phyloP scores from a whole-genome alignment of 2,888 invertebrate genomes.

The Erebia palarica region DNA sequence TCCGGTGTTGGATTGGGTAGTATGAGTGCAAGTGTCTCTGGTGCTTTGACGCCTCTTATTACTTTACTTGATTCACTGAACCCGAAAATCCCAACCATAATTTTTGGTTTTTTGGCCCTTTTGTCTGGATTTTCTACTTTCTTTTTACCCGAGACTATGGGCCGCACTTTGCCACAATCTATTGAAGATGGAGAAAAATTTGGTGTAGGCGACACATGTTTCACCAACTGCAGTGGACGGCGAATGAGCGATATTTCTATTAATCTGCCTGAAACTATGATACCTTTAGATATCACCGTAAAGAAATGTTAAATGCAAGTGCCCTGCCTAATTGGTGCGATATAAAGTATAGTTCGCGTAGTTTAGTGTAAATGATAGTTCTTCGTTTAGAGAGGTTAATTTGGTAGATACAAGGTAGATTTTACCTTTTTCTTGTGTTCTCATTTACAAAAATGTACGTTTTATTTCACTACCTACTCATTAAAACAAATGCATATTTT shows the following conservation, averaged over 20 bases:
- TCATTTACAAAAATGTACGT: no score
- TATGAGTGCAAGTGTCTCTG: slow-evolving; percentile 92
- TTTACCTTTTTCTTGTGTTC: no score
- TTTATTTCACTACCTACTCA: no score
- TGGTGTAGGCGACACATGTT: slow-evolving; percentile 91
- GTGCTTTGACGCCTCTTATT: slow-evolving; percentile 90
- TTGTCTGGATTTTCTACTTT: slow-evolving; percentile 88
- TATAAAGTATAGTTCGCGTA: no score
- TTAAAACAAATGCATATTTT: no score
- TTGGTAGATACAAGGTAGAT: no score
- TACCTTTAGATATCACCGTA: slow-evolving; percentile 65
- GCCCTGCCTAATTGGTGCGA: background rate
- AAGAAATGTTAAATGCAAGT: slow-evolving; percentile 54
- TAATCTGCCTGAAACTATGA: slow-evolving; percentile 73
- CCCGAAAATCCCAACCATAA: slow-evolving; percentile 89
- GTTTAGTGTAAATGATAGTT: no score
- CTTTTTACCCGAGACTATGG: slow-evolving; percentile 90
- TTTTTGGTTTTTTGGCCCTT: slow-evolving; percentile 89
- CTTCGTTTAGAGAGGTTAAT: no score
- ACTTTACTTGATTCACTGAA: slow-evolving; percentile 89
- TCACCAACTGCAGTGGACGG: slow-evolving; percentile 83
- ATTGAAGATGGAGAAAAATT: slow-evolving; percentile 93
- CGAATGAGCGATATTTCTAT: slow-evolving; percentile 65
- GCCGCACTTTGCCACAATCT: slow-evolving; percentile 91
- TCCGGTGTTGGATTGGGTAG: slow-evolving; percentile 92